These are phyloP conservation scores for Corvus hawaiiensis DNA, from an alignment of 2,113 vertebrate genomes.

Conservation along the genomic window DNA sequence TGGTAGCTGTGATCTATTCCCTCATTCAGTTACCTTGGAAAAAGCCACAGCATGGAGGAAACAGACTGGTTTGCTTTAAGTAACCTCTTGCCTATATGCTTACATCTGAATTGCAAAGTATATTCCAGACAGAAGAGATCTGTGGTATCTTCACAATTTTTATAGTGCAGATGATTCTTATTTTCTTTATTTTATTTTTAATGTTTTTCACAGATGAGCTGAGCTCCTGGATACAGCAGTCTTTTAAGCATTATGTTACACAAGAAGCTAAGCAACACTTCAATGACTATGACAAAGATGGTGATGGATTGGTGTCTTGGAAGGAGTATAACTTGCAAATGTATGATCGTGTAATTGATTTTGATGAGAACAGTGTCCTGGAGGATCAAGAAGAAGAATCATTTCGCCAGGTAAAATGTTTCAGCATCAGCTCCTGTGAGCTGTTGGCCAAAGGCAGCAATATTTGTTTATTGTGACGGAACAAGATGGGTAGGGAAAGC, in stretches of 20 bases:
- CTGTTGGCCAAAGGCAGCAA: neutral
- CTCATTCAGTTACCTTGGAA: neutral
- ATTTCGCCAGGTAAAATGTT: slow-evolving; percentile 81
- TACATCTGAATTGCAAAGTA: neutral
- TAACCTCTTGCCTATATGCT: neutral
- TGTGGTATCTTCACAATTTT: neutral
- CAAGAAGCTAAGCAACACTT: slow-evolving; percentile 91
- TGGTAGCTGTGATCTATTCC: neutral
- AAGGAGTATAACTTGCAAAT: slow-evolving; percentile 88
- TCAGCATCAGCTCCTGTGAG: neutral
- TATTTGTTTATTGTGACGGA: neutral
- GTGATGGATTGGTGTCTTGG: slow-evolving; percentile 85
- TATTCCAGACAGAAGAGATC: neutral
- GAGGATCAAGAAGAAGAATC: slow-evolving; percentile 91
- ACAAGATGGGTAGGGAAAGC: neutral
- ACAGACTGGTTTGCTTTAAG: neutral
- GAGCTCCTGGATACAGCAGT: slow-evolving; percentile 91
- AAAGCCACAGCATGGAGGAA: neutral
- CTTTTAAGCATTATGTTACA: slow-evolving; percentile 90
- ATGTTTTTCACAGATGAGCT: slow-evolving; percentile 81
- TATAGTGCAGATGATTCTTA: neutral
- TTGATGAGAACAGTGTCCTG: slow-evolving; percentile 77
- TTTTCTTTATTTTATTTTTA: neutral
- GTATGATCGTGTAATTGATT: slow-evolving; percentile 82
- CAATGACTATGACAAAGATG: slow-evolving; percentile 81